Evolutionary conservation across 2,113 vertebrate species (phyloP), one percentile per base, ranked within the genome.

Genomic region (Bombycilla garrulus): DNA sequence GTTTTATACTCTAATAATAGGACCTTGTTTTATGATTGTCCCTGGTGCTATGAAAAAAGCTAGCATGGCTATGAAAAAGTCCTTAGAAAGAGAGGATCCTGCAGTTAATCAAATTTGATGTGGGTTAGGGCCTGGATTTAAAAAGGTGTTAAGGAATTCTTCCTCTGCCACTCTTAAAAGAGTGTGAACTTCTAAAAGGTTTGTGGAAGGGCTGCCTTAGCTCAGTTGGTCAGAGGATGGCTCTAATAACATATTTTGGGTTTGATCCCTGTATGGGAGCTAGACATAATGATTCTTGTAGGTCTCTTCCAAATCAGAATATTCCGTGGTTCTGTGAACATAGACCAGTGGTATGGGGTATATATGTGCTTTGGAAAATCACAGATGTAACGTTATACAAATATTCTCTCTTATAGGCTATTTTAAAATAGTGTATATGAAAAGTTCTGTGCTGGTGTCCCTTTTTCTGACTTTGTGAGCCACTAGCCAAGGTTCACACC

Each of bases 291-390:
- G 22, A 26, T 23, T 60, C 53, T 31, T 50, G 44, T 31, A 44
- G 9, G 3, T 35, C 25, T 7, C 9, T 67, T 50, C 31, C 53
- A 51, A 44, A 16, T 36, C 18, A 44, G 18, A 67, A 44, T 31
- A 67, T 44, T 36, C 26, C 5, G 4, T 15, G 5, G 33, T 36
- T 86, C 31, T 44, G 26, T 61, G 54, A 77, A 33, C 29, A 10
- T 15, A 80, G 12, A 56, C 2, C 5, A 47, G n/a, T 15, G 6
- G 0, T n/a, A 38, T 62, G 15, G 9, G 10, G 0, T 28, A 79
- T 6, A 12, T 44, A 31, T 1, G 2, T 4, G 1, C 47, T 81
- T 74, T 87, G 53, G 57, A 64, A 96, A 76, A 72, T 40, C 22
- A 79, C 25, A 64, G 4, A 24, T 53, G 6, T 36, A 71, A 26